A percentile compares a stretch with the other conserved stretches of the same genome.
Conservation (phyloP, 92 coral and sea anemone genomes). For the Porites divaricata region DNA sequence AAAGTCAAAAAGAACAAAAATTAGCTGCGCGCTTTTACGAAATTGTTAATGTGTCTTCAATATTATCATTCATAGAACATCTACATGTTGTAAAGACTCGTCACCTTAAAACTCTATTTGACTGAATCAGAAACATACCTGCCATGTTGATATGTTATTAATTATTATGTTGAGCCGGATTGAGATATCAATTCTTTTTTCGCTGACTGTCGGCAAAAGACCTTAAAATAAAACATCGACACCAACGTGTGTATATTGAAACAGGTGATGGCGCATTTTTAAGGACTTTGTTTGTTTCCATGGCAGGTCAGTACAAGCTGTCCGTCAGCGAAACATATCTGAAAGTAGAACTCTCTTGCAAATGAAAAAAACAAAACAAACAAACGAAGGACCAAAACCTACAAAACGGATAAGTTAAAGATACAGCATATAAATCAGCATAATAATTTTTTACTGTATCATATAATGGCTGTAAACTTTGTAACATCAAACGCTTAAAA, state of each 20-base stretch:
- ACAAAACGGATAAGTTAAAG: not conserved
- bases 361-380: not conserved
- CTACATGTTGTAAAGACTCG: no score
- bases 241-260: constrained; percentile 2
- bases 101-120: no score
- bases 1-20: not conserved
- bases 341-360: not conserved
- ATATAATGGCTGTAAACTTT: not conserved
- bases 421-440: not conserved
- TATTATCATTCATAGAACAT: no score
- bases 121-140: no score
- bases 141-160: no score
- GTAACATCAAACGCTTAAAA: not conserved
- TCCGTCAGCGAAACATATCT: not conserved
- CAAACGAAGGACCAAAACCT: not conserved
- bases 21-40: not conserved
- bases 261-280: constrained; percentile 6
- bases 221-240: not conserved
- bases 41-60: not conserved
- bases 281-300: not conserved
- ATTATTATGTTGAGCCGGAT: no score
- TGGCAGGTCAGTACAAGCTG: not conserved
- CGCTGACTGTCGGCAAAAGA: not conserved
- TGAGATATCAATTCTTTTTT: not conserved
- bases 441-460: not conserved